These are phyloP conservation scores for Drosophila kanekoi DNA, from an alignment of 2,888 invertebrate species.

Conservation along the genomic window DNA sequence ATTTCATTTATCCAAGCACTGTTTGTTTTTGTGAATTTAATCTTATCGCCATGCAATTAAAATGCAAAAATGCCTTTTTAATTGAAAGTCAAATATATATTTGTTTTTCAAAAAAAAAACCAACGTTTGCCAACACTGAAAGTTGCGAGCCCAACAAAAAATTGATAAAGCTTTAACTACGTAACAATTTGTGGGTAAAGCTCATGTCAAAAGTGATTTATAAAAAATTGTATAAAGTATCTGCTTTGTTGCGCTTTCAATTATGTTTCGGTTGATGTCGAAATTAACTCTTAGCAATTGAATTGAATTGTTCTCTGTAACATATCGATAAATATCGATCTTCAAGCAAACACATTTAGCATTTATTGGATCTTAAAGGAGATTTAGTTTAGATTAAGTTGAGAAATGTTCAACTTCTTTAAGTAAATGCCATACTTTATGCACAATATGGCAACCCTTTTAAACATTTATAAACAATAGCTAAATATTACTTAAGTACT, in stretches of 20 bases:
- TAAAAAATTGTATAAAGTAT: neutral
- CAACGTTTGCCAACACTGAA: neutral
- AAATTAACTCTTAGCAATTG: no score
- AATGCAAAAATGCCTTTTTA: constrained; percentile 69
- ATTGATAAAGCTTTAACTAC: neutral
- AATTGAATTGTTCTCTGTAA: no score
- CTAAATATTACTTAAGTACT: neutral
- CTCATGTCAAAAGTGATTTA: neutral
- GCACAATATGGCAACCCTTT: no score
- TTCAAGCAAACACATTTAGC: no score
- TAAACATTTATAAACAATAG: no score
- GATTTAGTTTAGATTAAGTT: no score
- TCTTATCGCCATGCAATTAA: constrained; percentile 71
- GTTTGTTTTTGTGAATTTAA: constrained; percentile 57
- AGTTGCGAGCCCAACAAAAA: neutral
- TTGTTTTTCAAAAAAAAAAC: constrained; percentile 1
- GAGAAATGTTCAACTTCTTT: no score
- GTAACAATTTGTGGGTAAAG: neutral
- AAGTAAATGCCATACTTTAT: no score
- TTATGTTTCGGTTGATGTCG: no score
- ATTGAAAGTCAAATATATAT: constrained; percentile 38
- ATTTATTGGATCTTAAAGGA: no score
- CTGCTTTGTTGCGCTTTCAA: neutral
- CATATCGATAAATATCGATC: no score
- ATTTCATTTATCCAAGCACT: constrained; percentile 51